A percentile compares a stretch with the other conserved stretches of the same genome.
These are phyloP conservation scores for Penaeus japonicus DNA, from an alignment of 1,140 invertebrate species.

Conservation along the genomic window DNA sequence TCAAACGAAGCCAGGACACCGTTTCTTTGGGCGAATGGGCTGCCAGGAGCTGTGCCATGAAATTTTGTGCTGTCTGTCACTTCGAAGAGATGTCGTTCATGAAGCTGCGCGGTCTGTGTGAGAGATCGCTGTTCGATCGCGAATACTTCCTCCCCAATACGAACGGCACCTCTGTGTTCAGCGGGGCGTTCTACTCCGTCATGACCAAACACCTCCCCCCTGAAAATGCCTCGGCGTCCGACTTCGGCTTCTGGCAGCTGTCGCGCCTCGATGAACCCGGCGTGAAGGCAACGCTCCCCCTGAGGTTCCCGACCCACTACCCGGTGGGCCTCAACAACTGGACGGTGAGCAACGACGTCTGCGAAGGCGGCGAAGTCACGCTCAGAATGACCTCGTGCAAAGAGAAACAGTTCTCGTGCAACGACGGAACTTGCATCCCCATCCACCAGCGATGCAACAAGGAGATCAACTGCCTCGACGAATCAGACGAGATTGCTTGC, in stretches of 20 bases:
- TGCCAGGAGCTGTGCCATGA: background rate
- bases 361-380: background rate
- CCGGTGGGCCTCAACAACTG: slow-evolving; percentile 35
- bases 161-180: background rate
- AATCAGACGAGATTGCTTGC: slow-evolving; percentile 68
- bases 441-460: slow-evolving; percentile 74
- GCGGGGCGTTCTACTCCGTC: slow-evolving; percentile 27
- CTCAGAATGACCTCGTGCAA: slow-evolving; percentile 36
- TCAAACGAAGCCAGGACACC: slow-evolving; percentile 21
- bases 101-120: slow-evolving; percentile 21
- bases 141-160: slow-evolving; percentile 24
- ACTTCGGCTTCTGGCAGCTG: slow-evolving; percentile 38
- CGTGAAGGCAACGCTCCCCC: slow-evolving; percentile 18
- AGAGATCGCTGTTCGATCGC: slow-evolving; percentile 27
- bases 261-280: background rate
- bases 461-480: slow-evolving; percentile 74
- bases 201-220: background rate
- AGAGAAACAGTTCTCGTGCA: slow-evolving; percentile 70
- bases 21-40: slow-evolving; percentile 19
- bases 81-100: slow-evolving; percentile 19
- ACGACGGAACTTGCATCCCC: slow-evolving; percentile 75
- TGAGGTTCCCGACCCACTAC: slow-evolving; percentile 31
- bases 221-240: background rate
- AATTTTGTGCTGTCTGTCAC: slow-evolving; percentile 26
- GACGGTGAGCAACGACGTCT: slow-evolving; percentile 25